A percentile compares a stretch with the other conserved stretches of the same genome.
phyloP scores from a whole-genome alignment of 2,888 invertebrate species.

The Drosophila nr. perissopoda region DNA sequence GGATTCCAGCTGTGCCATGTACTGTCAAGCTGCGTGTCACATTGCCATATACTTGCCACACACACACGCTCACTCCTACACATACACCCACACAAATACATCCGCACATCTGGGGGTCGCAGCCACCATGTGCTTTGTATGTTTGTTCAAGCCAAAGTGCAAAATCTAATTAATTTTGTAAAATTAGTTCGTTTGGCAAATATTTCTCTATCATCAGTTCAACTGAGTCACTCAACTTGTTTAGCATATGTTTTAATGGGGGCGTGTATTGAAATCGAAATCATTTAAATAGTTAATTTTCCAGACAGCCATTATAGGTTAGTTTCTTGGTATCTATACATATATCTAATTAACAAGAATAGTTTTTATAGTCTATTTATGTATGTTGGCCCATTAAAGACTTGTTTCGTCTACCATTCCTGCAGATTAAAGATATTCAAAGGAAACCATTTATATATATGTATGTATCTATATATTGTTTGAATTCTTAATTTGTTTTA shows the following conservation, averaged over 20 bases:
- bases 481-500: neutral
- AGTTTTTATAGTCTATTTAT: neutral
- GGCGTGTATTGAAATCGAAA: slow-evolving; percentile 1
- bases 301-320: neutral
- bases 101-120: neutral
- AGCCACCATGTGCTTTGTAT: slow-evolving; percentile 29
- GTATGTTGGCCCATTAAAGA: neutral
- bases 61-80: slow-evolving; percentile 5
- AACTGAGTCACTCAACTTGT: slow-evolving; percentile 55
- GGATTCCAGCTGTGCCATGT: slow-evolving; percentile 35
- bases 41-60: slow-evolving; percentile 37
- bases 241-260: slow-evolving; percentile 36
- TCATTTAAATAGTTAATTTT: neutral
- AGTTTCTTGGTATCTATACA: neutral
- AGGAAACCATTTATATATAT: neutral
- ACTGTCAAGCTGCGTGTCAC: slow-evolving; percentile 48
- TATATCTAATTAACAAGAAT: neutral
- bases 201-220: slow-evolving; percentile 49
- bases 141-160: slow-evolving; percentile 45
- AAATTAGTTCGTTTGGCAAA: slow-evolving; percentile 66
- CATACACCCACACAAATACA: slow-evolving; percentile 11
- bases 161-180: slow-evolving; percentile 73
- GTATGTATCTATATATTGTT: neutral
- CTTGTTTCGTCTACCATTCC: neutral
- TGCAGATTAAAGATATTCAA: neutral